Evolutionary conservation across 2,113 vertebrate genomes (phyloP), one percentile per base, ranked within the genome.

Genomic region (Monopterus albus): DNA sequence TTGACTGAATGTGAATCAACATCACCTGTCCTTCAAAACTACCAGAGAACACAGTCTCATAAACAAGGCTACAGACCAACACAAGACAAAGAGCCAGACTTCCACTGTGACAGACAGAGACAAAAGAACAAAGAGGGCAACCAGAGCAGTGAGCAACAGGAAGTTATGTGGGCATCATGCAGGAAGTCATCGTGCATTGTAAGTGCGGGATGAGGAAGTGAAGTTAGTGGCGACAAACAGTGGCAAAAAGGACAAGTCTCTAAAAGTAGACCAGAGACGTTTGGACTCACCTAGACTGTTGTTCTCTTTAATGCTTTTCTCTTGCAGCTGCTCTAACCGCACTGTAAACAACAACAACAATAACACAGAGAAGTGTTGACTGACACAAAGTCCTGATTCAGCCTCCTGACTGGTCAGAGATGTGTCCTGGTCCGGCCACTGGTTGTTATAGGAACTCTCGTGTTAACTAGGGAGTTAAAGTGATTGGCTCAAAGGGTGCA

Each of bases 251-350:
- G 47, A 73, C 57, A n/a, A 28, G 23, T 1, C 43, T 70, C 72
- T 62, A 53, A 26, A 33, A 76, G 43, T 28, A 29, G 66, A 64
- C 23, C 49, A 10, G 57, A 57, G 56, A 51, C 18, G 20, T 46
- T 85, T 70, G 60, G 71, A 98, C 97, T 96, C 97, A 98, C 96
- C 97, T 92, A 98, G 92, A 79, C 95, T 97, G 95, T 93, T 96
- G 95, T 95, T 96, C 91, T 98, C 96, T 94, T 98, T 98, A 91
- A 96, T 93, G 93, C 95, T 96, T 97, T 98, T 98, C 94, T 98
- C 96, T 73, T 99, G 96, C 74, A 99, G 95, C 87, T 98, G 96
- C 84, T 97, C 96, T 96, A 99, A 98, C 84, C 96, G 95, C 90
- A 98, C 97, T 98, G 96, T 78, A 95, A 94, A 95, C 87, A 93